Conservation (phyloP, 2,797 vertebrate genomes). For the Sebastes nivosus region DNA sequence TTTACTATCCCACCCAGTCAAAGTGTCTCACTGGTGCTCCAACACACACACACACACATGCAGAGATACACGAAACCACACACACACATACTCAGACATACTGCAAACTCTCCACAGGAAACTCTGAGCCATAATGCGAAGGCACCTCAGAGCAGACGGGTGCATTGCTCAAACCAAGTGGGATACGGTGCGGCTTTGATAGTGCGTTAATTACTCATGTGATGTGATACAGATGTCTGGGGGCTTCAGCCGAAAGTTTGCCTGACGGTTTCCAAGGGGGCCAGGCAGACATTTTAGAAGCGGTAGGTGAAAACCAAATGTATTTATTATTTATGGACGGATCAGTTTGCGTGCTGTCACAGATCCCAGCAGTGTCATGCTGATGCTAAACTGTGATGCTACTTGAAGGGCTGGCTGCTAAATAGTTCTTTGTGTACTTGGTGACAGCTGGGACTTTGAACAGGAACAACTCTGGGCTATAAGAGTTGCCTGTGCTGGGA, state of each 20-base stretch:
- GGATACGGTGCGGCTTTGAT: slow-evolving; percentile 86
- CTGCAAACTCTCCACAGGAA: slow-evolving; percentile 82
- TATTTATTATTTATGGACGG: slow-evolving; percentile 87
- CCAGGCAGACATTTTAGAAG: slow-evolving; percentile 87
- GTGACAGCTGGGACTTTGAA: slow-evolving; percentile 85
- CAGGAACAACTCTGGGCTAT: slow-evolving; percentile 81
- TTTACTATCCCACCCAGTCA: slow-evolving; percentile 88
- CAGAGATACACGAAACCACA: slow-evolving; percentile 19
- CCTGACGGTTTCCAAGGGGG: slow-evolving; percentile 86
- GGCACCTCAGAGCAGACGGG: slow-evolving; percentile 85
- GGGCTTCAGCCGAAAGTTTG: slow-evolving; percentile 87
- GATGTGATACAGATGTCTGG: slow-evolving; percentile 89
- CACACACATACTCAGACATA: slow-evolving; percentile 61
- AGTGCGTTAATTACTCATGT: slow-evolving; percentile 89
- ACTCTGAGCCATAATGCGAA: slow-evolving; percentile 81
- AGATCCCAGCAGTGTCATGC: slow-evolving; percentile 81
- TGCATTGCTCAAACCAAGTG: slow-evolving; percentile 84
- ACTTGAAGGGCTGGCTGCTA: slow-evolving; percentile 86
- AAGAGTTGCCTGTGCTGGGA: slow-evolving; percentile 72
- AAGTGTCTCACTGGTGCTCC: slow-evolving; percentile 80
- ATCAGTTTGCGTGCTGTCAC: slow-evolving; percentile 85
- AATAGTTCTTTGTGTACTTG: slow-evolving; percentile 88
- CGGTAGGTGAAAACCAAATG: slow-evolving; percentile 88
- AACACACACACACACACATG: slow-evolving; percentile 55
- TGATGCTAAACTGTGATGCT: slow-evolving; percentile 88